These are phyloP conservation scores for Drymonia ruficornis DNA, from an alignment of 2,888 invertebrate species.

Conservation along the genomic window DNA sequence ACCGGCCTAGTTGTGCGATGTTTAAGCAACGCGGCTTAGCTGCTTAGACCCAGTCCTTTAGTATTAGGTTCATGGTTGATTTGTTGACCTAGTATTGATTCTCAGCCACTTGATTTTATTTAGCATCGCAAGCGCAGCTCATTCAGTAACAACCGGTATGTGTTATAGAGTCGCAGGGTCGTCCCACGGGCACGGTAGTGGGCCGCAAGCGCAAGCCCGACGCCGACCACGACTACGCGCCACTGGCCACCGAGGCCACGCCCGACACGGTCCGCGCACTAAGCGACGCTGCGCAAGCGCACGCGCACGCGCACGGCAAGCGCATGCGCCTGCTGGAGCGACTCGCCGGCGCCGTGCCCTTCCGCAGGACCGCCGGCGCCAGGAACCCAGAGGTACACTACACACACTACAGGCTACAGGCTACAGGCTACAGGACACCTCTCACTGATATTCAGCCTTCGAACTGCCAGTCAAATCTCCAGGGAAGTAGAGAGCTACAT, in stretches of 20 bases:
- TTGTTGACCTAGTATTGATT: too few species aligned
- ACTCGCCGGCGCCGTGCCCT: slow-evolving; percentile 58
- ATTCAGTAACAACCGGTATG: too few species aligned
- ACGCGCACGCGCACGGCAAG: slow-evolving; percentile 42
- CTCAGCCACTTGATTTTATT: too few species aligned
- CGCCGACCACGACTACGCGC: slow-evolving; percentile 27
- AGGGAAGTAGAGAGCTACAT: too few species aligned
- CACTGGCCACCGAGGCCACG: slow-evolving; percentile 20
- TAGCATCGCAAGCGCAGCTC: too few species aligned
- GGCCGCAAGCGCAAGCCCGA: slow-evolving; percentile 76
- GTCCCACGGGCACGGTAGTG: slow-evolving; percentile 74
- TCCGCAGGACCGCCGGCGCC: slow-evolving; percentile 34
- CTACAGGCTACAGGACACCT: too few species aligned
- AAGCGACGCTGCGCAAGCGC: slow-evolving; percentile 9
- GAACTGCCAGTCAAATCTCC: too few species aligned
- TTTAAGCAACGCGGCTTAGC: too few species aligned
- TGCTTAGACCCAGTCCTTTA: too few species aligned
- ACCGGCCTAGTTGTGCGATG: too few species aligned
- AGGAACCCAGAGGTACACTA: slow-evolving; percentile 51
- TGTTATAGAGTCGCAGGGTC: slow-evolving; percentile 29
- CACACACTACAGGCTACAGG: neutral
- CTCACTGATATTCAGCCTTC: too few species aligned
- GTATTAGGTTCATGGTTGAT: too few species aligned
- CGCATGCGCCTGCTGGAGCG: slow-evolving; percentile 62
- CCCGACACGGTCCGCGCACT: slow-evolving; percentile 25